phyloP scores from a whole-genome alignment of 2,888 invertebrate genomes.

The Eupithecia exiguata region DNA sequence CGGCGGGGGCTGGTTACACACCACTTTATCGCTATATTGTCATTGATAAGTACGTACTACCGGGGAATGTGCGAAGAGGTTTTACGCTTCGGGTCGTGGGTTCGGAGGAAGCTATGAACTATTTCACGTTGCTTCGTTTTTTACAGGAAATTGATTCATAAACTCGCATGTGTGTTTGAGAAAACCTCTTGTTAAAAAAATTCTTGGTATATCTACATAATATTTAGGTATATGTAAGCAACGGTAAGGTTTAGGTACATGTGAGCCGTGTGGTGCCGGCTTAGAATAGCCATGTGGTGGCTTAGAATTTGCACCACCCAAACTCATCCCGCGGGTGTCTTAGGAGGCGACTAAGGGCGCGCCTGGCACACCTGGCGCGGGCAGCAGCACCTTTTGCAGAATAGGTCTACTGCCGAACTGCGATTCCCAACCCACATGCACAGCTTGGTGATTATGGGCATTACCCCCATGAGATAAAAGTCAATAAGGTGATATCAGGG shows the following conservation, averaged over 20 bases:
- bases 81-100: conserved; percentile 18
- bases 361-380: no score
- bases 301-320: no score
- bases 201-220: neutral
- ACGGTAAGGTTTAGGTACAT: neutral
- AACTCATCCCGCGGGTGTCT: no score
- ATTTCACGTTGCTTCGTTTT: conserved; percentile 15
- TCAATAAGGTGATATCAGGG: no score
- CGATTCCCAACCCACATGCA: no score
- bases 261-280: no score
- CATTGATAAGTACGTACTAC: conserved; percentile 28
- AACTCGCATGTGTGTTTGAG: conserved; percentile 5
- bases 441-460: no score
- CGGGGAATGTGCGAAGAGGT: conserved; percentile 15
- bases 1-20: conserved; percentile 24
- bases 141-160: conserved; percentile 26
- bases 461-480: no score
- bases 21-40: conserved; percentile 34
- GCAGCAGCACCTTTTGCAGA: no score
- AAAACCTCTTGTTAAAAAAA: neutral
- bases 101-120: conserved; percentile 14
- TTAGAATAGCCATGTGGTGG: no score
- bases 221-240: neutral
- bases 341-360: no score
- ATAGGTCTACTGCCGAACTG: no score